Percentiles rank a stretch among this genome's conserved stretches.
phyloP scores from a whole-genome alignment of 2,113 vertebrate species.

The Silurus meridionalis region DNA sequence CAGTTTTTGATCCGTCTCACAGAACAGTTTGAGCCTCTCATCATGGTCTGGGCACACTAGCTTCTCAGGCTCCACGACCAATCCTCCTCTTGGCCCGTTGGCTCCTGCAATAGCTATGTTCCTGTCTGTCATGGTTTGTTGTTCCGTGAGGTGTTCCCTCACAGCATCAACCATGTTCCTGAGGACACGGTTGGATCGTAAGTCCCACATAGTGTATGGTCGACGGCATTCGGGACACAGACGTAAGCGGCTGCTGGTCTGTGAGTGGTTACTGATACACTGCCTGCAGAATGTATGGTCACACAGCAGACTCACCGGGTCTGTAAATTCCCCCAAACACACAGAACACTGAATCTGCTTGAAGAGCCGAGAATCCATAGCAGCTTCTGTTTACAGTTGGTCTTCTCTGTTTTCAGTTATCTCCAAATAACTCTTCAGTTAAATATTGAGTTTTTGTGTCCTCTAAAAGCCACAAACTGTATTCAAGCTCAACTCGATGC shows the following conservation, averaged over 20 bases:
- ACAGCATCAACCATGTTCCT: conserved; percentile 50
- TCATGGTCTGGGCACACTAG: conserved; percentile 51
- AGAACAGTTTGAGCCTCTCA: conserved; percentile 58
- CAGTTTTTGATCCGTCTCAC: conserved; percentile 54
- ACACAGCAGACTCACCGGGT: conserved; percentile 63
- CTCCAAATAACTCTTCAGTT: neutral
- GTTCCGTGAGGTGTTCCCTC: conserved; percentile 48
- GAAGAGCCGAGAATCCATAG: conserved; percentile 50
- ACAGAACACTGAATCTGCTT: conserved; percentile 55
- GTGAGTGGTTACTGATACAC: conserved; percentile 57
- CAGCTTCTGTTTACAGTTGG: neutral
- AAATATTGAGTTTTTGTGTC: neutral
- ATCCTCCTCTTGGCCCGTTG: neutral
- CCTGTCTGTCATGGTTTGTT: conserved; percentile 38
- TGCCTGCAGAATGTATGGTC: conserved; percentile 64
- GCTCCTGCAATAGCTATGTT: neutral
- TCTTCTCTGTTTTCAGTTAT: neutral
- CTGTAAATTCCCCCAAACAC: conserved; percentile 60
- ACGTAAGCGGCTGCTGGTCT: conserved; percentile 21
- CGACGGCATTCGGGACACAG: conserved; percentile 54
- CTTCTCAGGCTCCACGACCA: conserved; percentile 41
- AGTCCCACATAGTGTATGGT: conserved; percentile 50
- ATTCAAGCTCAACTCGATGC: conserved; percentile 16
- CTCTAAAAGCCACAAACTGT: conserved; percentile 1
- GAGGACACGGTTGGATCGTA: conserved; percentile 53